Evolutionary conservation across 2,888 invertebrate genomes (phyloP).

Genomic region (Drosophila bunnanda): DNA sequence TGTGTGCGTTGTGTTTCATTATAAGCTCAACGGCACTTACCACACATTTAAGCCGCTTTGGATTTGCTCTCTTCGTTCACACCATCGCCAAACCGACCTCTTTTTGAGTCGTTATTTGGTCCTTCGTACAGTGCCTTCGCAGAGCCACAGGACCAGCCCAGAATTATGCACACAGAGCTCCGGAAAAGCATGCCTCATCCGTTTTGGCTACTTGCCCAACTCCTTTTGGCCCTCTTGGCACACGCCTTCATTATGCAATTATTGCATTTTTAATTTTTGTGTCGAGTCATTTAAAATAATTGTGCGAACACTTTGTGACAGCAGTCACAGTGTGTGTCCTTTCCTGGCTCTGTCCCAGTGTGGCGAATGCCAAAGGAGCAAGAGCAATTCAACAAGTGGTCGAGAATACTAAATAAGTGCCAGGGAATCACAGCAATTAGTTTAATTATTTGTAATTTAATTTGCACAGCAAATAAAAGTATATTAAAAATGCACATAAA

Average conservation of each 20-base stretch:
- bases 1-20: slow-evolving; percentile 59
- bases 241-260: slow-evolving; percentile 61
- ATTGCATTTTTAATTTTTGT: slow-evolving; percentile 75
- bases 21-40: slow-evolving; percentile 74
- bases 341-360: slow-evolving; percentile 26
- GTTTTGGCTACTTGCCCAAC: slow-evolving; percentile 60
- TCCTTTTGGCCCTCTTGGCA: slow-evolving; percentile 55
- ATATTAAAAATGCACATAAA: neutral
- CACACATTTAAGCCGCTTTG: slow-evolving; percentile 77
- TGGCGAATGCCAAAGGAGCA: slow-evolving; percentile 48
- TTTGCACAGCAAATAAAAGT: no score
- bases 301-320: slow-evolving; percentile 62
- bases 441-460: neutral
- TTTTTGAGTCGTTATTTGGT: slow-evolving; percentile 20
- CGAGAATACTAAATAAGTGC: slow-evolving; percentile 10
- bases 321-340: slow-evolving; percentile 12
- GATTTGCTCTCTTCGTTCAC: slow-evolving; percentile 46
- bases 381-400: slow-evolving; percentile 61
- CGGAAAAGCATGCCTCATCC: slow-evolving; percentile 40
- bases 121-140: slow-evolving; percentile 8
- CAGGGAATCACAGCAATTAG: neutral
- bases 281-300: slow-evolving; percentile 77
- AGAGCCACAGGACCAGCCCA: neutral
- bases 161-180: slow-evolving; percentile 47
- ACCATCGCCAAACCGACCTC: slow-evolving; percentile 20